phyloP scores from a whole-genome alignment of 2,888 invertebrate species.

The Himalopsyche japonica region DNA sequence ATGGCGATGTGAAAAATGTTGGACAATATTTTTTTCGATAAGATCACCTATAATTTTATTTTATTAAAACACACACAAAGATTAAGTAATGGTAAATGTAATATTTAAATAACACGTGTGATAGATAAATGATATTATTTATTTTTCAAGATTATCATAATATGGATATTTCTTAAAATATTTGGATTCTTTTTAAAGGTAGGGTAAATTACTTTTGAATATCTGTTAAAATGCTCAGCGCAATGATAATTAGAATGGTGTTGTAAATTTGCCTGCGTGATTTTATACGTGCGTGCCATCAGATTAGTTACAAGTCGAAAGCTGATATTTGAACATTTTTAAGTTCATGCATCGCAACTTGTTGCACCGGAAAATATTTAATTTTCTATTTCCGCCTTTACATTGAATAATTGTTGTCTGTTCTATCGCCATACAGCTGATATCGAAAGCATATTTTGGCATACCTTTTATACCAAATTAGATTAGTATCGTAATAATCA shows the following conservation, averaged over 20 bases:
- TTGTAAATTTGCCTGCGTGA: background rate
- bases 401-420: background rate
- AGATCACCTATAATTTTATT: too few species aligned
- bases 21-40: too few species aligned
- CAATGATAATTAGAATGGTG: background rate
- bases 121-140: too few species aligned
- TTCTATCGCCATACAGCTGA: background rate
- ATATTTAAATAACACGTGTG: too few species aligned
- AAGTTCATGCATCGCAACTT: constrained; percentile 23
- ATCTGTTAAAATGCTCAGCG: background rate
- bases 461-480: background rate
- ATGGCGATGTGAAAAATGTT: too few species aligned
- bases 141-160: too few species aligned
- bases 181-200: too few species aligned
- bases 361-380: constrained; percentile 20
- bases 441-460: background rate
- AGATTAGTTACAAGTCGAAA: background rate
- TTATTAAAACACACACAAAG: too few species aligned
- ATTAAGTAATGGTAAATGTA: too few species aligned
- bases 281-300: background rate
- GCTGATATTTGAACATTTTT: background rate
- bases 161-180: too few species aligned
- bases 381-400: constrained; percentile 22
- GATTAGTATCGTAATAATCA: too few species aligned
- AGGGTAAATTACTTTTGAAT: too few species aligned